Evolutionary conservation across 2,113 vertebrate species (phyloP).

Genomic region (Tiliqua scincoides): DNA sequence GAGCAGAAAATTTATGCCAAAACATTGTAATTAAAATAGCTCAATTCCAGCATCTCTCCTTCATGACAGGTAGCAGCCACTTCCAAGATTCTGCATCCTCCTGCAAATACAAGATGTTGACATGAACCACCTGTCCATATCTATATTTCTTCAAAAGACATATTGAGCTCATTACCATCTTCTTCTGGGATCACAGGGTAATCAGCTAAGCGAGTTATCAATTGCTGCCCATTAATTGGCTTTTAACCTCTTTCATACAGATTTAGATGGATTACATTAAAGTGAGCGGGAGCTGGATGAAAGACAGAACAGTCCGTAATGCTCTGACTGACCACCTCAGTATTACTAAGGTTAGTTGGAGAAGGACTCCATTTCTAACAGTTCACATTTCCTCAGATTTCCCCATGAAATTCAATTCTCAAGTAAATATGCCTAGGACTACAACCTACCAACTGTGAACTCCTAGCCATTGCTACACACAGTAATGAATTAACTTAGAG

Average conservation of each 20-base stretch:
- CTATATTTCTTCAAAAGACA: neutral
- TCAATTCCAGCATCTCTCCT: constrained; percentile 1
- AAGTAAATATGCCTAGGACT: too few relatives aligned
- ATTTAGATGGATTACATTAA: neutral
- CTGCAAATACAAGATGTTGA: constrained; percentile 14
- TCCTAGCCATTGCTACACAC: neutral
- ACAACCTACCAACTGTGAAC: too few relatives aligned
- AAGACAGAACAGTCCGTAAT: neutral
- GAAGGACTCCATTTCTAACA: neutral
- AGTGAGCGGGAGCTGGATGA: neutral
- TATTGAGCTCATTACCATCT: constrained; percentile 15
- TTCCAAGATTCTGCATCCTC: neutral
- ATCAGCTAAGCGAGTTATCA: constrained; percentile 6
- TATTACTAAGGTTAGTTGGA: neutral
- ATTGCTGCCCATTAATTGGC: neutral
- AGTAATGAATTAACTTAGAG: neutral
- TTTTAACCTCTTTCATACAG: neutral
- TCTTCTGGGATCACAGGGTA: constrained; percentile 26
- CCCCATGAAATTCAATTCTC: too few relatives aligned
- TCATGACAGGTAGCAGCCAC: neutral
- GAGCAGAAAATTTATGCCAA: neutral
- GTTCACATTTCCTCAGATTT: too few relatives aligned
- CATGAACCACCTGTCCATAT: neutral
- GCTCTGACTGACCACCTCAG: neutral
- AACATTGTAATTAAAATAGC: neutral